Evolutionary conservation across 2,113 vertebrate genomes (phyloP).

Genomic region (Aix galericulata): DNA sequence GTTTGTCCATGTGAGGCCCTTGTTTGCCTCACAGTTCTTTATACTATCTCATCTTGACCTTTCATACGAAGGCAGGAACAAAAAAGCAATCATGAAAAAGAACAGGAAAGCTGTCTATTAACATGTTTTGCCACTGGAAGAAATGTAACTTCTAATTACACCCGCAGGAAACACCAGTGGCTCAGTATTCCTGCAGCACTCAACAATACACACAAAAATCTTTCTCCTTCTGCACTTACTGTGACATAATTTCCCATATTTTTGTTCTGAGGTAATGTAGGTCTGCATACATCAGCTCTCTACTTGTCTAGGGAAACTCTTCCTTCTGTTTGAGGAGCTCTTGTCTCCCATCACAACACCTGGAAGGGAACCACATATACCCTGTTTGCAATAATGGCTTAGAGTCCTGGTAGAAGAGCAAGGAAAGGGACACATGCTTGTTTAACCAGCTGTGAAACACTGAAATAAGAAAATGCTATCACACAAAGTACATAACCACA

Average conservation of each 20-base stretch:
- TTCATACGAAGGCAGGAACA: background rate
- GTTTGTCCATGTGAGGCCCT: background rate
- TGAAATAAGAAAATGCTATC: background rate
- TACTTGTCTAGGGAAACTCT: background rate
- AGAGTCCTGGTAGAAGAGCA: background rate
- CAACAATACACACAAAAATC: accelerated
- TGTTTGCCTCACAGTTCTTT: background rate
- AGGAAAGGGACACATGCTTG: background rate
- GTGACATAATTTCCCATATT: background rate
- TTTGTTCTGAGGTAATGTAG: background rate
- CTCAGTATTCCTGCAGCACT: background rate
- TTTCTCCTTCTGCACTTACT: background rate
- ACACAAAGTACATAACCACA: accelerated
- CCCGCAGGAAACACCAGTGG: background rate
- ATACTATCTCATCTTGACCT: background rate
- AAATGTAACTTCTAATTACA: background rate
- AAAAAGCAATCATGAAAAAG: background rate
- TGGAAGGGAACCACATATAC: background rate
- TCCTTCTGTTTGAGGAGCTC: background rate
- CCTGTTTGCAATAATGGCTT: background rate
- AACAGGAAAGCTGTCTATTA: background rate
- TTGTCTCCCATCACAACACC: background rate
- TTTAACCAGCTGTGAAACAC: background rate
- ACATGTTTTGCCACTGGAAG: background rate
- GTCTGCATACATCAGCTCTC: background rate